phyloP scores from a whole-genome alignment of 2,888 invertebrate genomes.

The Trichogramma dendrolimi region DNA sequence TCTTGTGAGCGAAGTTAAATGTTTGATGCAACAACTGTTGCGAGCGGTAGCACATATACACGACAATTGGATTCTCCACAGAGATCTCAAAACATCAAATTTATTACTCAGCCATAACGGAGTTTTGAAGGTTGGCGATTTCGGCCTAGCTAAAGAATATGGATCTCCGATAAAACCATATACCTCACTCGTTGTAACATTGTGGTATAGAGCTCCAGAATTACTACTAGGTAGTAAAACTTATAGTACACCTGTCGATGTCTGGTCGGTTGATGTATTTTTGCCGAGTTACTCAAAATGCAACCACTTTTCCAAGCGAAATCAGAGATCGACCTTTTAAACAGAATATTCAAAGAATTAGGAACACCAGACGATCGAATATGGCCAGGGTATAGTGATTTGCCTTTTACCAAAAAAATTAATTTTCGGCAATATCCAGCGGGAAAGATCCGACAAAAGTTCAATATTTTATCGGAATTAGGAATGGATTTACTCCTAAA shows the following conservation, averaged over 20 bases:
- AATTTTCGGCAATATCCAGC: slow-evolving; percentile 89
- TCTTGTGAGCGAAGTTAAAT: slow-evolving; percentile 86
- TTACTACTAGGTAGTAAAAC: slow-evolving; percentile 83
- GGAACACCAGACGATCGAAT: slow-evolving; percentile 94
- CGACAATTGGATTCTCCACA: slow-evolving; percentile 98
- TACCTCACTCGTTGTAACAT: slow-evolving; percentile 94
- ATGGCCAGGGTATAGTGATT: slow-evolving; percentile 90
- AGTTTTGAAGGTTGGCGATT: slow-evolving; percentile 82
- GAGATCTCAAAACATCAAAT: slow-evolving; percentile 98
- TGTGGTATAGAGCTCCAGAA: slow-evolving; percentile 98
- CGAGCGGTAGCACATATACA: slow-evolving; percentile 93
- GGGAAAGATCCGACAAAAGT: slow-evolving; percentile 70
- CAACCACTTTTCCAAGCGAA: slow-evolving; percentile 95
- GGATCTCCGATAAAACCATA: slow-evolving; percentile 95
- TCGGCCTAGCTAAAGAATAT: slow-evolving; percentile 96
- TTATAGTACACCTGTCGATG: slow-evolving; percentile 94
- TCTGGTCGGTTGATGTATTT: slow-evolving; percentile 91
- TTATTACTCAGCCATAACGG: slow-evolving; percentile 91
- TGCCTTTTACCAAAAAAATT: slow-evolving; percentile 89
- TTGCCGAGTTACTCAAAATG: slow-evolving; percentile 92
- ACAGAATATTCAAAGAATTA: slow-evolving; percentile 89
- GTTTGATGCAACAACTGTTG: slow-evolving; percentile 85
- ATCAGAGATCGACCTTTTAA: slow-evolving; percentile 92
- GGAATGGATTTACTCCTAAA: slow-evolving; percentile 64
- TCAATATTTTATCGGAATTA: slow-evolving; percentile 58